These are phyloP conservation scores for Serilophus lunatus DNA, from an alignment of 2,113 vertebrate species.

Conservation along the genomic window DNA sequence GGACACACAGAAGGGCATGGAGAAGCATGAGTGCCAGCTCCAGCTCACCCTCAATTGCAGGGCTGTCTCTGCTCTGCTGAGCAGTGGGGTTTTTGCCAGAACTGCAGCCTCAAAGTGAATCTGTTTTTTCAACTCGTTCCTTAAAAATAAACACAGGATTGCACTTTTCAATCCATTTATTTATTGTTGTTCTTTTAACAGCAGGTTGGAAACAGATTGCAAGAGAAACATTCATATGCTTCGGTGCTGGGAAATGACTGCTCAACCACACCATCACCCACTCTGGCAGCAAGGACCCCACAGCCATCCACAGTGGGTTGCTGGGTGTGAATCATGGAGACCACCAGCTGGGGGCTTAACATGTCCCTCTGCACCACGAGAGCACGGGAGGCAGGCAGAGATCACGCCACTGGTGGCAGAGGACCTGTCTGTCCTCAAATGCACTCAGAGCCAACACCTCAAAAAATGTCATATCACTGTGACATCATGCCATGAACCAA, in stretches of 20 bases:
- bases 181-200: conserved; percentile 2
- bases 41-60: not conserved
- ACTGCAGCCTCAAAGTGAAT: conserved; percentile 21
- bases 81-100: not conserved
- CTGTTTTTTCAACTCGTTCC: conserved; percentile 27
- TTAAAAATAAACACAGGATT: conserved; percentile 39
- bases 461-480: fast-evolving
- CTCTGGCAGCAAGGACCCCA: not conserved
- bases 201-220: not conserved
- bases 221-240: not conserved
- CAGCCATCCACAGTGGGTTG: fast-evolving
- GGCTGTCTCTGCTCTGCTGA: not conserved
- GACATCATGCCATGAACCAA: not conserved
- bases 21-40: not conserved
- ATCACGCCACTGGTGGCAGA: not conserved
- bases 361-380: fast-evolving
- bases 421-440: not conserved
- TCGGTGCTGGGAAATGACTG: not conserved
- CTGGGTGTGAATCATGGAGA: not conserved
- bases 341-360: not conserved
- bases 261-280: not conserved
- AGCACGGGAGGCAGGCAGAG: not conserved
- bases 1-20: fast-evolving
- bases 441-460: not conserved
- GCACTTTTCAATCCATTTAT: conserved; percentile 31